Percentiles rank a stretch among this genome's conserved stretches.
Evolutionary conservation across 2,888 invertebrate species (phyloP).

Genomic region (Tipula helvola): DNA sequence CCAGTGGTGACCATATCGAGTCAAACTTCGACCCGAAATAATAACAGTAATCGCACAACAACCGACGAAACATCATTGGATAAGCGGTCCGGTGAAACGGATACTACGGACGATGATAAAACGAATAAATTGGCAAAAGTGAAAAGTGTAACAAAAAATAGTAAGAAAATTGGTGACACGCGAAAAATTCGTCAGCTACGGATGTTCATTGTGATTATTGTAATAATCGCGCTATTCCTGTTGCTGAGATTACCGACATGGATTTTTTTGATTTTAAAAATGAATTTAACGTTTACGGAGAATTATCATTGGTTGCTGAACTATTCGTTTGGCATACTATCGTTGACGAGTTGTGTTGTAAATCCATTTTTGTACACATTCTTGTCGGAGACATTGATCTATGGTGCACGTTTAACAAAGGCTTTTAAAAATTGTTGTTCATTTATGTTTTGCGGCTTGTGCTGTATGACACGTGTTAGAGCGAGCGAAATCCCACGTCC

Average conservation of each 20-base stretch:
- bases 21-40: constrained; percentile 12
- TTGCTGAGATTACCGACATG: constrained; percentile 42
- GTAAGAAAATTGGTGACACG: neutral
- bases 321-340: constrained; percentile 39
- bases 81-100: neutral
- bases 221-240: constrained; percentile 42
- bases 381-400: constrained; percentile 38
- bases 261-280: constrained; percentile 39
- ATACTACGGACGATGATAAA: neutral
- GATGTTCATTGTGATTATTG: constrained; percentile 43
- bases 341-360: constrained; percentile 40
- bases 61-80: constrained; percentile 4
- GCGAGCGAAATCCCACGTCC: neutral
- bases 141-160: neutral
- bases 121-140: neutral
- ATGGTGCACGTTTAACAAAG: neutral
- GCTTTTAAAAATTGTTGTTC: neutral
- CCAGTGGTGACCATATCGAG: constrained; percentile 18
- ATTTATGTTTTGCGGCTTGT: neutral
- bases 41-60: neutral
- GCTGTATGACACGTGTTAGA: neutral
- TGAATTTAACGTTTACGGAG: constrained; percentile 26
- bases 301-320: constrained; percentile 37
- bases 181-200: constrained; percentile 38
- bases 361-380: constrained; percentile 50